Percentiles rank a stretch among this genome's conserved stretches.
phyloP scores from a whole-genome alignment of 2,113 vertebrate genomes.

The Myrmecobius fasciatus region DNA sequence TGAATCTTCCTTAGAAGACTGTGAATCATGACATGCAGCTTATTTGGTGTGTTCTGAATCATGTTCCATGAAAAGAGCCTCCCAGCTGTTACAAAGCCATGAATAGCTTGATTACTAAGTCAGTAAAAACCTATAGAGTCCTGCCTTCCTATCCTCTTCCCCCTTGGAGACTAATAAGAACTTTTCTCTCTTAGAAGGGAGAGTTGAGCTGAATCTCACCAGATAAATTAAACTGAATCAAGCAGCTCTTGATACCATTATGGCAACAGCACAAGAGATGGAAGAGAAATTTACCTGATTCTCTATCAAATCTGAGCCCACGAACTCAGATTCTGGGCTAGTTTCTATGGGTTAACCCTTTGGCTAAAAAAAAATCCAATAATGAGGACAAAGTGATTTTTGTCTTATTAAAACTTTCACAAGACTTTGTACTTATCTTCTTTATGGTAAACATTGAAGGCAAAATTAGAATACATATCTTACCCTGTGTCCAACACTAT shows the following conservation, averaged over 20 bases:
- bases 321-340: not conserved
- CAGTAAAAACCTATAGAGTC: not conserved
- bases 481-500: not conserved
- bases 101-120: not conserved
- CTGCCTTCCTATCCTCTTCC: not conserved
- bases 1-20: not conserved
- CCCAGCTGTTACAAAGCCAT: not conserved
- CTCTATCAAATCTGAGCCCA: not conserved
- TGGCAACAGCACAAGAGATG: not conserved
- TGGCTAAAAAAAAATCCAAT: not conserved
- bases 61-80: not conserved
- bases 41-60: not conserved
- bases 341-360: not conserved
- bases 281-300: not conserved
- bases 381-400: slow-evolving; percentile 2
- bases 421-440: not conserved
- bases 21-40: not conserved
- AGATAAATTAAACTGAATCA: not conserved
- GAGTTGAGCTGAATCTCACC: not conserved
- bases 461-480: not conserved
- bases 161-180: not conserved
- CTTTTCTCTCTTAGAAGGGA: not conserved
- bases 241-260: not conserved
- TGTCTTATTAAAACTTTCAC: not conserved
- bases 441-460: not conserved